Evolutionary conservation across 2,888 invertebrate species (phyloP), one percentile per base, ranked within the genome.

Genomic region (Megaustenia siamemsis): DNA sequence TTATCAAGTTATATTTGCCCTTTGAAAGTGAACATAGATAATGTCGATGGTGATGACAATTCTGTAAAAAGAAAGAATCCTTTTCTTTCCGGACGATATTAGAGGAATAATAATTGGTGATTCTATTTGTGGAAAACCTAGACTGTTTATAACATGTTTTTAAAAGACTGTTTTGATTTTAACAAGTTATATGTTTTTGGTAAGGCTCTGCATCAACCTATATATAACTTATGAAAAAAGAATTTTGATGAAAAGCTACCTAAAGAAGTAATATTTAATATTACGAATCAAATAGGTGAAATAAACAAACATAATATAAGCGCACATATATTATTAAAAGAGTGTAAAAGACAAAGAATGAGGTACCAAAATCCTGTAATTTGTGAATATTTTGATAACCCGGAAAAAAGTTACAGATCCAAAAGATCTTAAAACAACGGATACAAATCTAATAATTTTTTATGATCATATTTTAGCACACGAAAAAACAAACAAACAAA

Each of bases 121-220:
- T 69, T 69, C 69, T 6, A 21, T 38, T 69, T 68, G 69, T 40
- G 69, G 69, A 40, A 69, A 69, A 69, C 38, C 69, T 69, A 40
- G 69, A 40, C 38, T 69, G 40, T 2, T 69, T 40, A 40, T 69
- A 69, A 69, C 24, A 69, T 69, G 69, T 21, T 69, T 40, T 69
- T 69, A 69, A 69, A 69, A 40, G 69, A 40, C 21, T 69, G 40
- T 38, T 69, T 69, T 40, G 69, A 69, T 69, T 69, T 69, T 69
- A 40, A 69, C 38, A 40, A 69, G 40, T 69, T 69, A 69, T 69
- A 40, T 40, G 69, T 69, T 40, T 69, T 69, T 69, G 69, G 69
- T 24, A 40, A 69, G 24, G 5, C 24, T 0, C 69, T 69, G 38
- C 24, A 69, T 69, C 69, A 69, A 69, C 69, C 69, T 18, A 24